phyloP scores from a whole-genome alignment of 2,113 vertebrate species.

The Grus americana region DNA sequence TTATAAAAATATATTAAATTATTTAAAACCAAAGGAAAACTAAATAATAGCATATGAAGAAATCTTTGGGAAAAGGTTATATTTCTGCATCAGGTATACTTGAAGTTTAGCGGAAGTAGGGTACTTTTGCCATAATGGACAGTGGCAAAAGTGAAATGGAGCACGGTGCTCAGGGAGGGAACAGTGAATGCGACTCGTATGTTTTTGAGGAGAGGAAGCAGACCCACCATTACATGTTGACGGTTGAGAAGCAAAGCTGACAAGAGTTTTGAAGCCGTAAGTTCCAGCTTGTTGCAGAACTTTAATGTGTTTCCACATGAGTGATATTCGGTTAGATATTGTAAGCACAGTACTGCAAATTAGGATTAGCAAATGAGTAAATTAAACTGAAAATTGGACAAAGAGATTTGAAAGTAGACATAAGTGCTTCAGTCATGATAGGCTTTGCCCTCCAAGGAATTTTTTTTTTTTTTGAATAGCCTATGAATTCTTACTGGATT shows the following conservation, averaged over 20 bases:
- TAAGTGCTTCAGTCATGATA: neutral
- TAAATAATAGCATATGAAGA: neutral
- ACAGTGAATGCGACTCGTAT: accelerated
- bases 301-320: conserved; percentile 7
- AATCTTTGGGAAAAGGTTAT: neutral
- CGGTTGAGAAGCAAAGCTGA: neutral
- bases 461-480: neutral
- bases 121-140: neutral
- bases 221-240: neutral
- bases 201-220: neutral
- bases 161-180: neutral
- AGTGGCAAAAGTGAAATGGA: neutral
- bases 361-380: conserved; percentile 19
- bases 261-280: neutral
- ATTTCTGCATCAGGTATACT: neutral
- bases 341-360: neutral
- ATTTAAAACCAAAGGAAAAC: neutral
- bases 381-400: conserved; percentile 15
- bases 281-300: neutral
- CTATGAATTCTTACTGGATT: neutral
- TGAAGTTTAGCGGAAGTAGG: neutral
- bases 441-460: neutral
- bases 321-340: neutral
- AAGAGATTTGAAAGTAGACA: neutral
- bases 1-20: neutral